phyloP scores from a whole-genome alignment of 2,888 invertebrate species.

The Agonopterix arenella region DNA sequence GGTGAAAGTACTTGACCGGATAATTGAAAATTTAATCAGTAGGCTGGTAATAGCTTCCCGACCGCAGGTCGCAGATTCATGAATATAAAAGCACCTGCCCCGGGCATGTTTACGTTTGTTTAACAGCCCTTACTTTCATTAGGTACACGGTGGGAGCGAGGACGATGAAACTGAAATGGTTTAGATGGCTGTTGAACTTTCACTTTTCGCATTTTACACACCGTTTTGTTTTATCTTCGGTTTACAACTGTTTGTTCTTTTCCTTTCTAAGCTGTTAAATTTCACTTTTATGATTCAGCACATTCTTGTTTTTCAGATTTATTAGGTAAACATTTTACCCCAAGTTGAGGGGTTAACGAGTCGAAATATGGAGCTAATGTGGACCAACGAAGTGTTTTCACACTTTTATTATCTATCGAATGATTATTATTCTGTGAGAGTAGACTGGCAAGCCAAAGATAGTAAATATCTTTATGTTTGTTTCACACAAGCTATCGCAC shows the following conservation, averaged over 20 bases:
- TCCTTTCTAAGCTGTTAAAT: not conserved
- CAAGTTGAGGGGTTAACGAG: no score
- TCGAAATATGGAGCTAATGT: no score
- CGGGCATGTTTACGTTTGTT: conserved; percentile 10
- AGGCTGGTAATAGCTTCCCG: conserved; percentile 17
- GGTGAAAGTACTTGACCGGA: conserved; percentile 40
- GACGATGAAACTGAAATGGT: conserved; percentile 12
- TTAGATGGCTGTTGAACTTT: conserved; percentile 15
- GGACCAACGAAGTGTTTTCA: no score
- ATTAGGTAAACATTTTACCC: no score
- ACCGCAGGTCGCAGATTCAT: conserved; percentile 29
- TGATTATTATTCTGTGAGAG: no score
- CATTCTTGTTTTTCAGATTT: no score
- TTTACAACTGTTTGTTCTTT: not conserved
- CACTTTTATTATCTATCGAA: no score
- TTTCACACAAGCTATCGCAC: no score
- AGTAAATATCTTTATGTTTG: no score
- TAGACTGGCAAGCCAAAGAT: no score
- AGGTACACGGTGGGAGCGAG: not conserved
- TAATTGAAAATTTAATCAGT: conserved; percentile 55
- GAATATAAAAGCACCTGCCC: conserved; percentile 37
- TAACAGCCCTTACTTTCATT: conserved; percentile 16
- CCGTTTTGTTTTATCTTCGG: not conserved
- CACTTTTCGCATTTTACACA: conserved; percentile 12
- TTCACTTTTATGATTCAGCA: not conserved